A percentile compares a stretch with the other conserved stretches of the same genome.
Evolutionary conservation across 2,797 vertebrate species (phyloP).

Genomic region (Scarus forsteni): DNA sequence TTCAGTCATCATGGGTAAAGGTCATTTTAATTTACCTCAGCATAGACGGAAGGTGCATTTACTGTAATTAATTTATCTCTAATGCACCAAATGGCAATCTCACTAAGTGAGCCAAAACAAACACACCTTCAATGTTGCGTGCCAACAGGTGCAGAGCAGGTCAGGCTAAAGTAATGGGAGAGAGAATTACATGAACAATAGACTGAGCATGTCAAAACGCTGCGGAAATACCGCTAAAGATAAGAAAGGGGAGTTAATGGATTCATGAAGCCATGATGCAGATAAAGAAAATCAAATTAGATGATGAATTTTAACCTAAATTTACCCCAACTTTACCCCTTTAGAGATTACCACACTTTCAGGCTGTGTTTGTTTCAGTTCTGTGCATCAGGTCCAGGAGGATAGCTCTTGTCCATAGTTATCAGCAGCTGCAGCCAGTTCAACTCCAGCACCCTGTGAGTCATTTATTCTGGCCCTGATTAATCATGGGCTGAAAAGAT

Average conservation of each 20-base stretch:
- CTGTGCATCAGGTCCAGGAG: no score
- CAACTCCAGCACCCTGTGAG: no score
- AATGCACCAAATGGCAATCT: neutral
- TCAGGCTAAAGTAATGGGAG: neutral
- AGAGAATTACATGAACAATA: neutral
- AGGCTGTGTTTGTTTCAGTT: no score
- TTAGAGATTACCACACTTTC: no score
- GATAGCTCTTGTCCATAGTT: no score
- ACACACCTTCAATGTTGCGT: neutral
- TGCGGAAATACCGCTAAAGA: no score
- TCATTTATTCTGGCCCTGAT: no score
- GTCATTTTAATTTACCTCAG: neutral
- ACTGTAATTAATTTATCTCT: neutral
- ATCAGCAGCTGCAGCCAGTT: no score
- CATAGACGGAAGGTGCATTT: neutral
- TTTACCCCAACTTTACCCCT: no score
- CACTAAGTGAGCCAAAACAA: neutral
- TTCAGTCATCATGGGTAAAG: neutral
- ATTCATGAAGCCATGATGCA: conserved; percentile 1
- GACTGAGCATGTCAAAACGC: conserved; percentile 5
- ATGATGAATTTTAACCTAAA: neutral
- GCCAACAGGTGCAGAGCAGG: neutral
- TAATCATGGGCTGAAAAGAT: no score
- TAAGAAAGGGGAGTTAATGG: neutral
- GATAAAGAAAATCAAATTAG: conserved; percentile 2